Evolutionary conservation across 2,888 invertebrate species (phyloP).

Genomic region (Synanthedon tipuliformis): DNA sequence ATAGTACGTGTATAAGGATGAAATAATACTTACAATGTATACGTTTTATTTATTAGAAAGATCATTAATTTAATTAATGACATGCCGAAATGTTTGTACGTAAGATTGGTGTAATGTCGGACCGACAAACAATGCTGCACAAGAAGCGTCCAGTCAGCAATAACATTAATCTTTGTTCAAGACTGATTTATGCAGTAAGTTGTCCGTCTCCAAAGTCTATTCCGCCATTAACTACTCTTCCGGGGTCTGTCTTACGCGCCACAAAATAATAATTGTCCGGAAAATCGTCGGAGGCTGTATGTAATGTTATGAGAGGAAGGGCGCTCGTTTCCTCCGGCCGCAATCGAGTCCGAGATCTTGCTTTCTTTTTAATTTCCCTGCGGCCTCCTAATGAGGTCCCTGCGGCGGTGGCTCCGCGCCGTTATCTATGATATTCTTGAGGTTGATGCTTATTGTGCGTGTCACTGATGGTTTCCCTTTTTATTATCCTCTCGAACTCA

Average conservation of each 20-base stretch:
- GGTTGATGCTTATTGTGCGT: constrained; percentile 72
- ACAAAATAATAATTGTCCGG: constrained; percentile 71
- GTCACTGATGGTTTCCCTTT: constrained; percentile 70
- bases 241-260: constrained; percentile 61
- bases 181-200: constrained; percentile 45
- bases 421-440: constrained; percentile 72
- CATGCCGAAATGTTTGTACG: constrained; percentile 11
- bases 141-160: constrained; percentile 30
- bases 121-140: too few species aligned
- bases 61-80: neutral
- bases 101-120: constrained; percentile 27
- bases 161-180: constrained; percentile 51
- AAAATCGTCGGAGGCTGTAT: constrained; percentile 67
- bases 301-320: constrained; percentile 69
- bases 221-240: constrained; percentile 58
- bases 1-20: too few species aligned
- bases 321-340: constrained; percentile 55
- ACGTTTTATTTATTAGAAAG: too few species aligned
- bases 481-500: constrained; percentile 70
- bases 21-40: too few species aligned
- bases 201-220: constrained; percentile 29
- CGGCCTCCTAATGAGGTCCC: constrained; percentile 70
- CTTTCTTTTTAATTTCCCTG: constrained; percentile 72
- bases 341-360: constrained; percentile 69
- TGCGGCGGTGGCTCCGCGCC: constrained; percentile 49